Evolutionary conservation across 1,140 invertebrate genomes (phyloP).

Genomic region (Rhyzopertha dominica): DNA sequence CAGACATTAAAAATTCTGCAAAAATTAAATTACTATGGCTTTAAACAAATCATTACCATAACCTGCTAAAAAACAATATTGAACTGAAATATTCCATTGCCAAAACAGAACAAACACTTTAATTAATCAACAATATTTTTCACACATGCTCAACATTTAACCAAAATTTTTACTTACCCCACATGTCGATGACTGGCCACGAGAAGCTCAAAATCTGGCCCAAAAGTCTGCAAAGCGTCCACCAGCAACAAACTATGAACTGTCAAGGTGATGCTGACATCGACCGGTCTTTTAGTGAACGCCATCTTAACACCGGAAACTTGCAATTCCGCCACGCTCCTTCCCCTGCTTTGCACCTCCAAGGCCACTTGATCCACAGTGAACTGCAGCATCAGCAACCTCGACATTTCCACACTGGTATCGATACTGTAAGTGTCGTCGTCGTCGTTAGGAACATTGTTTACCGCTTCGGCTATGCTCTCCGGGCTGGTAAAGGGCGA

Average conservation of each 20-base stretch:
- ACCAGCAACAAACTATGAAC: conserved; percentile 89
- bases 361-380: conserved; percentile 82
- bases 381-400: conserved; percentile 80
- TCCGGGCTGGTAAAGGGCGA: conserved; percentile 44
- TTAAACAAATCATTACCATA: no score
- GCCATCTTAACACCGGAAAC: conserved; percentile 79
- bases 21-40: no score
- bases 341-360: conserved; percentile 77
- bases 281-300: conserved; percentile 64
- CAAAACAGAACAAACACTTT: no score
- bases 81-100: no score
- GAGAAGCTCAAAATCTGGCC: conserved; percentile 89
- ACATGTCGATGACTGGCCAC: conserved; percentile 92
- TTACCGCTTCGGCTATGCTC: conserved; percentile 4
- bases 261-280: conserved; percentile 73
- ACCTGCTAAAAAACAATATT: no score
- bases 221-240: conserved; percentile 91
- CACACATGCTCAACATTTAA: conserved; percentile 4
- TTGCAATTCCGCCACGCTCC: conserved; percentile 85
- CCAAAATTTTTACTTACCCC: conserved; percentile 52
- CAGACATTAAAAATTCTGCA: no score
- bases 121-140: no score
- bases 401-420: conserved; percentile 40
- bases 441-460: conserved; percentile 15
- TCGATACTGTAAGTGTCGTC: conserved; percentile 28